Base-by-base conservation (phyloP, 2,888 invertebrate genomes). In the Caprella mutica region DNA sequence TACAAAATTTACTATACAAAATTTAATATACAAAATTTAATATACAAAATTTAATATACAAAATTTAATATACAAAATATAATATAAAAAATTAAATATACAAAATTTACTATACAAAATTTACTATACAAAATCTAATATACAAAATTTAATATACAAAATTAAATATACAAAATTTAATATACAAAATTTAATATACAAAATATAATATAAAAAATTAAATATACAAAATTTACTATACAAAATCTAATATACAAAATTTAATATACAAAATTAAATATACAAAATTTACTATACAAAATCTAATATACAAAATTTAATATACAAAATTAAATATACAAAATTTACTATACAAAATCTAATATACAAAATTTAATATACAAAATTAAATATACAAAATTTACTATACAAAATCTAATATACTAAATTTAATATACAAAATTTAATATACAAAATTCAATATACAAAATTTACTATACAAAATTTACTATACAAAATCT, bases 1-100 rank as follows among this genome's bases (percentile, higher is more conserved):
- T n/a, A n/a, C n/a, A n/a, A n/a, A n/a, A n/a, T n/a, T n/a, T n/a
- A n/a, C n/a, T n/a, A n/a, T n/a, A n/a, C n/a, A n/a, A n/a, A n/a
- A n/a, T n/a, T n/a, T n/a, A n/a, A n/a, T n/a, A n/a, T n/a, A n/a
- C n/a, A n/a, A n/a, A n/a, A n/a, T n/a, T n/a, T n/a, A n/a, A n/a
- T n/a, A n/a, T n/a, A n/a, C n/a, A n/a, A n/a, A n/a, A n/a, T n/a
- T n/a, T n/a, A n/a, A n/a, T n/a, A n/a, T n/a, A n/a, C n/a, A n/a
- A n/a, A n/a, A n/a, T n/a, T n/a, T n/a, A n/a, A n/a, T n/a, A n/a
- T n/a, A n/a, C n/a, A n/a, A n/a, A n/a, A n/a, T 19, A 19, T 19
- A 29, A 50, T 50, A 50, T 50, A 29, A 29, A 24, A 29, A 50
- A 29, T 29, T 50, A 50, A 29, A 50, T 50, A 29, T 50, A 50